Base-by-base conservation (phyloP, 2,797 vertebrate genomes). In the Aphelocoma californica region DNA sequence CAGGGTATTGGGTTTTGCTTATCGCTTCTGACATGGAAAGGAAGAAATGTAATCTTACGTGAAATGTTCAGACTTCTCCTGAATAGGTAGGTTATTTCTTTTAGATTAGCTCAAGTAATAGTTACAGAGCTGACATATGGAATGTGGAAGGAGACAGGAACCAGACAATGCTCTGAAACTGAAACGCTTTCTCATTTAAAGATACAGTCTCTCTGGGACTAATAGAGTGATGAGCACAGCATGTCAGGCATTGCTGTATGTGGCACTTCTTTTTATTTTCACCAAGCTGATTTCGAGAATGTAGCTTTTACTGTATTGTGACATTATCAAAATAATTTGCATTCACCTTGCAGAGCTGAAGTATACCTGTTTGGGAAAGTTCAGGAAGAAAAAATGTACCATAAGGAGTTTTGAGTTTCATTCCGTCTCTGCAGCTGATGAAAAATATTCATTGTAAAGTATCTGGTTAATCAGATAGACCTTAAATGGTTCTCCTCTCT, bases 1-100 rank as follows among this genome's bases (percentile, higher is more conserved):
- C 77, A 95, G 87, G 81, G 74, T 95, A 94, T 81, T 96, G 93
- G 78, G 80, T 94, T 97, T 97, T 96, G 90, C 96, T 97, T 96
- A 97, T 96, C 57, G 6, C 61, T 95, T 16, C 87, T 97, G 96
- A 96, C 89, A 96, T 71, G 73, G 91, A 95, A 93, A 92, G 67
- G 92, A 90, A 94, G 83, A 97, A 96, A 95, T 91, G 34, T 71
- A 95, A 83, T 96, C 95, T 97, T 97, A 95, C 29, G 51, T 77
- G 82, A 97, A 97, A 95, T 93, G 82, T 96, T 97, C 85, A 94
- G 83, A 72, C 61, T 94, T 94, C 92, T 95, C n/a, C 72, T 85
- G 78, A 85, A 90, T 81, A 92, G 86, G 81, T 78, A 79, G 65
- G 72, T 87, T 96, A 95, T 97, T 94, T 95, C 70, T 93, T 96